Base-by-base conservation (phyloP, 2,797 vertebrate genomes). In the Helicolenus hilgendorfi region DNA sequence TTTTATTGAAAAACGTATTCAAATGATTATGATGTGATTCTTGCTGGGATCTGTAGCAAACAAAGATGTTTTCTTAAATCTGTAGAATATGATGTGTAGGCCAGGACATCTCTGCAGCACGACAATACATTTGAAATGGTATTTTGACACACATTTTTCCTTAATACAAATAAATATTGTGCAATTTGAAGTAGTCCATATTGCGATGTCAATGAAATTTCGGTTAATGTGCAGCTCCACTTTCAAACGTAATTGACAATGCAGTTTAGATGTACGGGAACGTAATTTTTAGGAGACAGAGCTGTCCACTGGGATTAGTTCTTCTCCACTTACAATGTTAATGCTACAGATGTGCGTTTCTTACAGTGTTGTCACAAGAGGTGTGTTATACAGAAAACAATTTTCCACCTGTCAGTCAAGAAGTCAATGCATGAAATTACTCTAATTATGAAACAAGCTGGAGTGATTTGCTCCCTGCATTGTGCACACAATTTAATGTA, bases 401-500 rank as follows among this genome's bases (percentile, higher is more conserved):
- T 89, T 91, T 94, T 59, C 64, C 65, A 74, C 73, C 81, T 85
- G 76, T 68, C 89, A 86, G 38, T 88, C 89, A 93, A 80, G 70
- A 94, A 81, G 77, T 75, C 83, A 79, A 49, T 31, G 88, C 81
- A 82, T 92, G 60, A 88, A 92, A 93, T 90, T 45, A 85, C 33
- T 83, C 38, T 64, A 60, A 87, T 92, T 81, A 88, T 76, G 24
- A 87, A 85, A 91, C 83, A 89, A 78, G 76, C 41, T 33, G 2
- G 36, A 72, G n/a, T 5, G 5, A 87, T 80, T 76, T 41, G 62
- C 77, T 74, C 11, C 58, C n/a, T 24, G n/a, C 29, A 69, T 72
- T 88, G 70, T 84, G 38, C 41, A 68, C 64, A 55, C 26, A 56
- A 79, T 75, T 77, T 58, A 80, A 82, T 84, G 58, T 68, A 80